Conservation (phyloP, 2,888 invertebrate species). For the Phyllotreta striolata region DNA sequence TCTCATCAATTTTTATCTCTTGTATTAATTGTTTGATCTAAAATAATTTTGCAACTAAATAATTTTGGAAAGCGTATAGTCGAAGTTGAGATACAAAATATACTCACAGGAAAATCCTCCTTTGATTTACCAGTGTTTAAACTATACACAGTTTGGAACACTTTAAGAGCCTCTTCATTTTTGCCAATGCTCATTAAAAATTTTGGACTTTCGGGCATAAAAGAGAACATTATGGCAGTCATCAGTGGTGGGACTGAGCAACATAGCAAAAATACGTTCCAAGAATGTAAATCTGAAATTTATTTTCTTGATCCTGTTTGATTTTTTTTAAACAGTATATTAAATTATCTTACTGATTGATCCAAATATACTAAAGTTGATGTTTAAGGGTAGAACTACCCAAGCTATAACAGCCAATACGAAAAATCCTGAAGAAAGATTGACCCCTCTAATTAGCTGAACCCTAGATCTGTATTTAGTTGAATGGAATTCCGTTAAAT, state of each 20-base stretch:
- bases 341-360: background rate
- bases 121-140: conserved; percentile 70
- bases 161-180: conserved; percentile 70
- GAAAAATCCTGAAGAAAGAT: conserved; percentile 69
- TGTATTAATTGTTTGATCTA: too few relatives aligned
- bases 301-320: background rate
- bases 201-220: conserved; percentile 80
- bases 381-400: conserved; percentile 70
- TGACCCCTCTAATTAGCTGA: conserved; percentile 69
- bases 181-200: conserved; percentile 75
- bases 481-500: conserved; percentile 76
- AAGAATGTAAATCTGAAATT: conserved; percentile 65
- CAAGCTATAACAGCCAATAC: conserved; percentile 75
- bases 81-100: too few relatives aligned
- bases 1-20: too few relatives aligned
- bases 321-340: background rate
- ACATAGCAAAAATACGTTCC: conserved; percentile 69
- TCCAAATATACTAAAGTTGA: conserved; percentile 61
- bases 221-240: conserved; percentile 67
- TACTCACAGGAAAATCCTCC: conserved; percentile 71
- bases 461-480: conserved; percentile 69
- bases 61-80: too few relatives aligned
- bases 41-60: too few relatives aligned
- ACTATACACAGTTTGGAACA: conserved; percentile 71
- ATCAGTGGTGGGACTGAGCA: conserved; percentile 71